A percentile compares a stretch with the other conserved stretches of the same genome.
Conservation (phyloP, 2,797 vertebrate species). For the Scolopax rusticola region DNA sequence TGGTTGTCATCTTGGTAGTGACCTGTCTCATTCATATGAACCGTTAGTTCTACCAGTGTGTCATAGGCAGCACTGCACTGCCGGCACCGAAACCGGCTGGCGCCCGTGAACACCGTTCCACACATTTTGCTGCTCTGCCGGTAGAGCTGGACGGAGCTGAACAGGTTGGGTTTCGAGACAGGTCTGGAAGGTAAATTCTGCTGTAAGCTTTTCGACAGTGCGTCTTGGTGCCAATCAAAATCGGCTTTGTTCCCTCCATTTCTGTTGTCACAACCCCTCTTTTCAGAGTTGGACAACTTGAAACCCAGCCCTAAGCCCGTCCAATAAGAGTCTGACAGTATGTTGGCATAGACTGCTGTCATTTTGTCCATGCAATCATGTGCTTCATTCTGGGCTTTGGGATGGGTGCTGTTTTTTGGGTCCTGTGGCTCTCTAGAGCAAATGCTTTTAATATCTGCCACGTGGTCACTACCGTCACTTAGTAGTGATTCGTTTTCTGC, state of each 20-base stretch:
- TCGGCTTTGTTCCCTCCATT: slow-evolving; percentile 90
- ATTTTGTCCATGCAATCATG: slow-evolving; percentile 96
- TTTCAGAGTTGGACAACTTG: slow-evolving; percentile 90
- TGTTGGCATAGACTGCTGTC: slow-evolving; percentile 97
- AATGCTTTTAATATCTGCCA: slow-evolving; percentile 91
- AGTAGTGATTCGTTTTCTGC: slow-evolving; percentile 92
- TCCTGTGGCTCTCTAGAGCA: slow-evolving; percentile 87
- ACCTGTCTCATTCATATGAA: slow-evolving; percentile 98
- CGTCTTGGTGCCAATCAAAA: slow-evolving; percentile 99
- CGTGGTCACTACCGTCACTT: slow-evolving; percentile 93
- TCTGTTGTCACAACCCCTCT: slow-evolving; percentile 91
- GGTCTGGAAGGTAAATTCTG: slow-evolving; percentile 92
- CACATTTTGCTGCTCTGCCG: slow-evolving; percentile 94
- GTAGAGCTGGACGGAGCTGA: slow-evolving; percentile 98
- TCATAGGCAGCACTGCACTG: slow-evolving; percentile 98
- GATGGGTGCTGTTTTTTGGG: slow-evolving; percentile 76
- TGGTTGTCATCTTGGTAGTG: slow-evolving; percentile 99
- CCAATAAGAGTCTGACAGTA: slow-evolving; percentile 98
- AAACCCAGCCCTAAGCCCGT: slow-evolving; percentile 92
- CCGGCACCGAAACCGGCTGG: slow-evolving; percentile 96
- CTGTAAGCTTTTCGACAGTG: slow-evolving; percentile 95
- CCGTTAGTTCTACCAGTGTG: slow-evolving; percentile 95
- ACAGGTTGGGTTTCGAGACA: slow-evolving; percentile 93
- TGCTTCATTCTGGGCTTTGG: slow-evolving; percentile 87
- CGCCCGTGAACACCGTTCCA: slow-evolving; percentile 93